Conservation (phyloP, 2,888 invertebrate species). For the Trimorus sp. region DNA sequence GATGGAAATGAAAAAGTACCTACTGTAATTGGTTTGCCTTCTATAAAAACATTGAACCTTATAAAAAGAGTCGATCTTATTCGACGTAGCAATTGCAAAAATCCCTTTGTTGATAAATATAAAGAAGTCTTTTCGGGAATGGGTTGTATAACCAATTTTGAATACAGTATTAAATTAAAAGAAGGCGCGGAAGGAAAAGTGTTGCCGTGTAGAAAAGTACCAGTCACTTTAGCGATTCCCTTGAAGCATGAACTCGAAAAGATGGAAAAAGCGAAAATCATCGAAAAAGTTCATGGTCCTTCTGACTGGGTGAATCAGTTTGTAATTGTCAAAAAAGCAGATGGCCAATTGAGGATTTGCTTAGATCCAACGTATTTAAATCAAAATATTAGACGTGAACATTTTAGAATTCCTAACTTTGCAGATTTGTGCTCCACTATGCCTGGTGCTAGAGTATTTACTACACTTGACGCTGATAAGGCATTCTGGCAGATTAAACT, state of each 20-base stretch:
- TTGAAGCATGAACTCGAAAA: constrained; percentile 54
- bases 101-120: constrained; percentile 24
- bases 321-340: constrained; percentile 54
- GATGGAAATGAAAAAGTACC: constrained; percentile 31
- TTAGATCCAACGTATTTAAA: constrained; percentile 74
- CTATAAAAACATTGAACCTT: constrained; percentile 34
- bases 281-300: constrained; percentile 64
- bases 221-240: constrained; percentile 44
- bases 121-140: constrained; percentile 62
- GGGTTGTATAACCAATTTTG: constrained; percentile 62
- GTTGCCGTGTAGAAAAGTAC: constrained; percentile 51
- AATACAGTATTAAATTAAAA: constrained; percentile 66
- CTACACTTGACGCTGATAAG: constrained; percentile 68
- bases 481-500: constrained; percentile 71
- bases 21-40: constrained; percentile 44
- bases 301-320: constrained; percentile 70
- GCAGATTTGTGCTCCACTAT: constrained; percentile 71
- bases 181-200: constrained; percentile 49
- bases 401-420: constrained; percentile 70
- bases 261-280: constrained; percentile 43
- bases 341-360: constrained; percentile 70
- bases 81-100: no score
- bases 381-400: constrained; percentile 66
- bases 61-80: constrained; percentile 36
- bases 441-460: constrained; percentile 68